These are phyloP conservation scores for Manis crassicaudata DNA, from an alignment of 2,797 vertebrate genomes.

Conservation along the genomic window DNA sequence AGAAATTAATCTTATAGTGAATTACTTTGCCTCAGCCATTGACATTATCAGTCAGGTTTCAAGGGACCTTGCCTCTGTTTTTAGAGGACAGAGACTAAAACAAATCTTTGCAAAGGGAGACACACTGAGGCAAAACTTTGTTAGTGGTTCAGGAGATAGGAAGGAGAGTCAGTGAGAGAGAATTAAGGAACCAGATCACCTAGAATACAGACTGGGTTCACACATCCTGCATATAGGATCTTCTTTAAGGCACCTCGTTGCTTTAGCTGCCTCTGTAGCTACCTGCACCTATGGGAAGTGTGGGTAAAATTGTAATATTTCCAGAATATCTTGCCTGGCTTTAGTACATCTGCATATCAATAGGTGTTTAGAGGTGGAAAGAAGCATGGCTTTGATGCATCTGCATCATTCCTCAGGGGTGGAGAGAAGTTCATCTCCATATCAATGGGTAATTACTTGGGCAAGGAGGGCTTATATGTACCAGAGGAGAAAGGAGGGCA, in stretches of 20 bases:
- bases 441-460: too few species aligned
- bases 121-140: neutral
- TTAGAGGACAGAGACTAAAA: neutral
- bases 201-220: neutral
- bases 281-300: neutral
- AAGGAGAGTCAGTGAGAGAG: neutral
- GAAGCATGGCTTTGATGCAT: too few species aligned
- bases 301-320: too few species aligned
- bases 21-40: neutral
- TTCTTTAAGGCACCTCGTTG: neutral
- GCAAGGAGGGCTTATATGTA: too few species aligned
- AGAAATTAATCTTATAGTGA: neutral
- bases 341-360: too few species aligned
- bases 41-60: neutral
- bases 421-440: too few species aligned
- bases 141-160: neutral
- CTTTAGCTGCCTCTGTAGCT: neutral
- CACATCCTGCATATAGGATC: neutral
- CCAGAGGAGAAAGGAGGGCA: too few species aligned
- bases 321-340: too few species aligned
- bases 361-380: too few species aligned
- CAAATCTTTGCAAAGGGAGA: neutral
- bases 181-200: neutral
- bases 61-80: neutral
- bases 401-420: too few species aligned